Conservation (phyloP, 2,797 vertebrate genomes). For the Pteronotus mesoamericanus region DNA sequence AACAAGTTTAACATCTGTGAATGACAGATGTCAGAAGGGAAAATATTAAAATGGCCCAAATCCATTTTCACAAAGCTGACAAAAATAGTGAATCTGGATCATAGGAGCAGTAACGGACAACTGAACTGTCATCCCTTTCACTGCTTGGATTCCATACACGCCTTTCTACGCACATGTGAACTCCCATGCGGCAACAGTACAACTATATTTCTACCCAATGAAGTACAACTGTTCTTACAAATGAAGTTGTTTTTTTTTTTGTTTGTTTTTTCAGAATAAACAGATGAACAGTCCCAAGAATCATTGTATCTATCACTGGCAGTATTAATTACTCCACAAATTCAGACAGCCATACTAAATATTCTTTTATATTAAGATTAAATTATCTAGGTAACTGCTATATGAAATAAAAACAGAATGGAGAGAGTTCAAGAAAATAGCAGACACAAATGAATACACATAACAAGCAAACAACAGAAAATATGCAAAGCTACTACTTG, state of each 20-base stretch:
- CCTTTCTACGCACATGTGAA: not conserved
- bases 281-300: not conserved
- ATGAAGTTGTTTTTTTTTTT: no score
- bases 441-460: not conserved
- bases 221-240: not conserved
- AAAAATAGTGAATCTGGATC: not conserved
- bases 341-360: not conserved
- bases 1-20: not conserved
- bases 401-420: constrained; percentile 6
- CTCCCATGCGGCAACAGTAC: not conserved
- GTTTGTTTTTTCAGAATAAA: no score
- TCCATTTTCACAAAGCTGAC: constrained; percentile 5
- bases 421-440: not conserved
- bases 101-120: not conserved
- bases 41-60: not conserved
- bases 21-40: not conserved
- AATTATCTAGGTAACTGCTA: not conserved
- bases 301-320: not conserved
- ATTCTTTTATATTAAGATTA: not conserved
- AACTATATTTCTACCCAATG: not conserved
- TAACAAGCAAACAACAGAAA: not conserved
- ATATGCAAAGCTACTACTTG: not conserved
- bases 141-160: not conserved
- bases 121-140: not conserved
- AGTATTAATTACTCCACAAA: not conserved